Evolutionary conservation across 2,113 vertebrate genomes (phyloP), one percentile per base, ranked within the genome.

Genomic region (Loxodonta africana): DNA sequence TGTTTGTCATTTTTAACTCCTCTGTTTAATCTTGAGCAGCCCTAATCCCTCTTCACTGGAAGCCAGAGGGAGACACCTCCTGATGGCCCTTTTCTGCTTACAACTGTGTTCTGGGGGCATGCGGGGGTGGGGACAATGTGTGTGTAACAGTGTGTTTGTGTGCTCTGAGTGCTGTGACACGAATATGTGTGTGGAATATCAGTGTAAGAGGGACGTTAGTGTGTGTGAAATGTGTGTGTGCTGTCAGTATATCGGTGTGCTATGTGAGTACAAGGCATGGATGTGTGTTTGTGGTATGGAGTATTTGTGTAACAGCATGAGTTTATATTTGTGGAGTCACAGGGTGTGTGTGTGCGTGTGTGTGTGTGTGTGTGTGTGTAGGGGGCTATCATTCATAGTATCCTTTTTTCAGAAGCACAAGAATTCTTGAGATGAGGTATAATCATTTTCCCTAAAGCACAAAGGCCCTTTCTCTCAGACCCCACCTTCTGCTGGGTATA

Each of bases 1-100:
- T 98, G 98, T 98, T 98, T 98, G 97, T 99, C 98, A 98, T 98
- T 98, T 98, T 98, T 98, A 98, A 98, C 98, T 98, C 95, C 96
- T 96, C 97, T 97, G 93, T 98, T 98, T 98, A 98, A 98, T 98
- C 97, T 98, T 97, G 87, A 91, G 94, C 96, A 95, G 97, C 94
- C 97, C 95, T 98, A 83, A 97, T 98, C 98, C 97, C 96, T 98
- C 98, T 98, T 97, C 97, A 78, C 94, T 91, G 90, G 3, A 9
- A 88, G 84, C 57, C 18, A 30, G 25, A 69, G 37, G 51, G 26
- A 88, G 92, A 94, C 92, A 71, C 71, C 53, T 78, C 62, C 46
- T 4, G 37, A 26, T n/a, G 88, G 60, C 48, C 76, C 71, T 83
- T 76, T 65, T 48, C 76, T 84, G 28, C 76, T 73, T 4, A 6